Conservation (phyloP, 1,140 invertebrate species). For the Meloidogyne chitwoodi region DNA sequence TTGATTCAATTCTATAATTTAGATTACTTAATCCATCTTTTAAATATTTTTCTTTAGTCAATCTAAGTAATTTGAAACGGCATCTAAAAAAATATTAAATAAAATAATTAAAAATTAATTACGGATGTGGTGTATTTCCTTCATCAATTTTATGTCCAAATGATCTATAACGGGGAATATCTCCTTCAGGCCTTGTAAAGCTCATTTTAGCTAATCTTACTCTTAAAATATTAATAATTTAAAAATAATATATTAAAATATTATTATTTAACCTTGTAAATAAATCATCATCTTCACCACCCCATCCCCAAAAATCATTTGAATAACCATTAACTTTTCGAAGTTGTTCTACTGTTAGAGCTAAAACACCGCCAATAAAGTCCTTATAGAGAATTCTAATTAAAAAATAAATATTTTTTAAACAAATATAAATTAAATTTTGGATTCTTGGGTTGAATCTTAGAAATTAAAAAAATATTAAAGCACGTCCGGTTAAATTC, state of each 20-base stretch:
- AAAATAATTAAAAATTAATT: not conserved
- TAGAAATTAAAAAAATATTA: too few relatives aligned
- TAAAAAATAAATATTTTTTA: not conserved
- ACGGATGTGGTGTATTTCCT: not conserved
- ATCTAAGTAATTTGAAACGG: not conserved
- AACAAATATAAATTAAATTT: not conserved
- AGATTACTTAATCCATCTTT: not conserved
- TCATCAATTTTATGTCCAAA: not conserved
- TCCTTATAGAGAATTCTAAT: not conserved
- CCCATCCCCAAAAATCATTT: slow-evolving; percentile 77
- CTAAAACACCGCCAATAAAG: slow-evolving; percentile 68
- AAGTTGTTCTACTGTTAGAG: slow-evolving; percentile 67
- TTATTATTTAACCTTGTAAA: slow-evolving; percentile 16
- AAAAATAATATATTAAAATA: not conserved
- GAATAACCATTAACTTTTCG: slow-evolving; percentile 81
- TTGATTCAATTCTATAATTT: not conserved
- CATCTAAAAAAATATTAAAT: not conserved
- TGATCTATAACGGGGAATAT: not conserved
- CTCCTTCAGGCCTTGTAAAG: not conserved
- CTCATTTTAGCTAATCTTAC: not conserved
- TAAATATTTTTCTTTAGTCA: not conserved
- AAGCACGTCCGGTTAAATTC: too few relatives aligned
- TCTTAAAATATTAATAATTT: not conserved
- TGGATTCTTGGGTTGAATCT: too few relatives aligned
- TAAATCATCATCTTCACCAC: slow-evolving; percentile 46